phyloP scores from a whole-genome alignment of 1,140 invertebrate species.

The Drosophila littoralis region DNA sequence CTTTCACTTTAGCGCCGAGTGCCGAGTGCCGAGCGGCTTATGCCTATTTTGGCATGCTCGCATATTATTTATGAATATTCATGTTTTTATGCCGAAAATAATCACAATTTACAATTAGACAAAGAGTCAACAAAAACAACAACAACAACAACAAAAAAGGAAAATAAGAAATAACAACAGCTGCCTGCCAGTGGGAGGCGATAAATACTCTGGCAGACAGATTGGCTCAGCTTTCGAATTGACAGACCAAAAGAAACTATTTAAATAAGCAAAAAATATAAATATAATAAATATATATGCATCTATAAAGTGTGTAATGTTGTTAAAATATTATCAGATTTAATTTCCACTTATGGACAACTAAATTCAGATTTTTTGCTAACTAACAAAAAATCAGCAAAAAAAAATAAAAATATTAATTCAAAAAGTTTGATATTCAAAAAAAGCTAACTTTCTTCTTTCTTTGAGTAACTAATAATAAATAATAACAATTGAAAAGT shows the following conservation, averaged over 20 bases:
- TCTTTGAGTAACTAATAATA: not conserved
- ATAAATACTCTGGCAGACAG: slow-evolving; percentile 21
- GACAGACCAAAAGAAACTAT: not conserved
- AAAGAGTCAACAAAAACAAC: slow-evolving; percentile 23
- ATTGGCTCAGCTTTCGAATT: slow-evolving; percentile 51
- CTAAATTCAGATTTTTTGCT: too few species aligned
- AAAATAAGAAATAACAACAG: slow-evolving; percentile 2
- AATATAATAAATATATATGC: slow-evolving; percentile 1
- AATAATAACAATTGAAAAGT: too few species aligned
- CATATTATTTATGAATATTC: slow-evolving; percentile 53
- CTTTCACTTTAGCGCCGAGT: slow-evolving; percentile 54
- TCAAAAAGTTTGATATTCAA: too few species aligned
- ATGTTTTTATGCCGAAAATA: slow-evolving; percentile 51
- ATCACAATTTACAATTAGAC: slow-evolving; percentile 66
- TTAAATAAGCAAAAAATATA: not conserved
- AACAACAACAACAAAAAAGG: too few species aligned
- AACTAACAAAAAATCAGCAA: too few species aligned
- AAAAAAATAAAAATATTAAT: too few species aligned
- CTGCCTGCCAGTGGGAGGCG: slow-evolving; percentile 39
- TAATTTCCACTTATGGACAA: slow-evolving; percentile 28
- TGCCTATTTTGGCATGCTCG: slow-evolving; percentile 62
- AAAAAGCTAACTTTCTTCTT: too few species aligned
- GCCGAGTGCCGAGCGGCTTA: slow-evolving; percentile 47
- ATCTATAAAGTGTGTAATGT: not conserved
- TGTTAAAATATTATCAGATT: slow-evolving; percentile 35